phyloP scores from a whole-genome alignment of 1,140 invertebrate genomes.

The Odontomachus brunneus region DNA sequence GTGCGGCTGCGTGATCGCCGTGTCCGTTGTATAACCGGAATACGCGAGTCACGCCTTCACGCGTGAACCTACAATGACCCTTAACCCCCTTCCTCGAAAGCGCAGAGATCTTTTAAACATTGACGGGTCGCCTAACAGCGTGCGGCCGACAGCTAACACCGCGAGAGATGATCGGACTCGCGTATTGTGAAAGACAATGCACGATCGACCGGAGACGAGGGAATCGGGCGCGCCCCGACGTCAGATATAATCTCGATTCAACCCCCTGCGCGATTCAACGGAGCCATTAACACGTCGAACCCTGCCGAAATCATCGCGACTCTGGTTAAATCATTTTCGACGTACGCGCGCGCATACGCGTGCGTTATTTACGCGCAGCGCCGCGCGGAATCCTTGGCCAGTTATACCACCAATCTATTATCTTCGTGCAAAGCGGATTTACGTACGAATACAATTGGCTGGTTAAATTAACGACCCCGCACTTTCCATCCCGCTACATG shows the following conservation, averaged over 20 bases:
- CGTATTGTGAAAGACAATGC: constrained; percentile 35
- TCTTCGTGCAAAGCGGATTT: constrained; percentile 50
- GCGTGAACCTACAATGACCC: constrained; percentile 60
- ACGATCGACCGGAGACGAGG: not conserved
- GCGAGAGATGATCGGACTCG: constrained; percentile 25
- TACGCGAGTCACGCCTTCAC: constrained; percentile 40
- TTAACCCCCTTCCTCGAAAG: not conserved
- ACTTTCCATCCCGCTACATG: constrained; percentile 33
- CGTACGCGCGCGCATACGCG: not conserved
- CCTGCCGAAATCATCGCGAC: not conserved
- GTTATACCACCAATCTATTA: constrained; percentile 38
- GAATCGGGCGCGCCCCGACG: not conserved
- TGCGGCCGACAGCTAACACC: constrained; percentile 40
- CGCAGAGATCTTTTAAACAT: constrained; percentile 38
- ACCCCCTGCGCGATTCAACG: not conserved
- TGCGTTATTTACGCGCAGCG: not conserved
- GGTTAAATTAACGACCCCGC: constrained; percentile 52
- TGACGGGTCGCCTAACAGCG: not conserved
- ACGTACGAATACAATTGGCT: constrained; percentile 49
- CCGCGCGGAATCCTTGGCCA: constrained; percentile 41
- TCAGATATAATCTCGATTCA: constrained; percentile 46
- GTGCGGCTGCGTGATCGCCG: constrained; percentile 67
- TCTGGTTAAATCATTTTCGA: constrained; percentile 43
- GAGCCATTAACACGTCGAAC: constrained; percentile 16
- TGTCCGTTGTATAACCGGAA: constrained; percentile 48